Evolutionary conservation across 2,113 vertebrate genomes (phyloP), one percentile per base, ranked within the genome.

Genomic region (Sinocyclocheilus anshuiensis): DNA sequence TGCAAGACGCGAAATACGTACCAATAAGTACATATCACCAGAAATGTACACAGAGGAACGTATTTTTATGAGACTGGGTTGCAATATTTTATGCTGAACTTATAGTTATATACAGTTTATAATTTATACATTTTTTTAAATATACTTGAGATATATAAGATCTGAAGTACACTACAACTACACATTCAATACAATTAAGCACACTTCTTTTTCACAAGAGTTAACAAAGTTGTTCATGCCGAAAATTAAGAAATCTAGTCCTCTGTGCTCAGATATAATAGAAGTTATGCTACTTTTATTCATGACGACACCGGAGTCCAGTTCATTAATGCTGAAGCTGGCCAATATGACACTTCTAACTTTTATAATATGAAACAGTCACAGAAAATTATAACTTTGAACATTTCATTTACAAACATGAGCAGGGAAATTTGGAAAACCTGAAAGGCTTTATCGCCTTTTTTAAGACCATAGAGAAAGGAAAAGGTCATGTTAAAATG

Each of bases 401-500:
- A 42, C 29, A 83, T 72, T 72, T 69, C 7, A 69, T 65, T 69
- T 55, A 72, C 29, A 39, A 71, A 83, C 39, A 83, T 15, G 20
- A 83, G 65, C 48, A 6, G 48, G 67, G 48, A 16, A 39, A 16
- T 45, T 26, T 53, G 26, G 4, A 86, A 13, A 50, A 45, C 42
- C 20, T 39, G 50, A 72, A 71, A 83, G 26, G 57, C 42, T 72
- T 20, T 48, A 15, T 63, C 4, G 3, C 83, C 81, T 33, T 33
- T 33, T 33, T 33, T 77, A 72, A 84, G 80, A 89, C 83, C 59
- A 88, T 84, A 20, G 24, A 71, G 74, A 69, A 91, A 90, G 83
- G 89, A 88, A 91, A 94, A 94, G 92, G 92, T 93, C 90, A 90
- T 76, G 76, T 86, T 88, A 87, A 89, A 92, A 92, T 91, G 84